phyloP scores from a whole-genome alignment of 1,140 invertebrate genomes.

The Calosoma granatense region DNA sequence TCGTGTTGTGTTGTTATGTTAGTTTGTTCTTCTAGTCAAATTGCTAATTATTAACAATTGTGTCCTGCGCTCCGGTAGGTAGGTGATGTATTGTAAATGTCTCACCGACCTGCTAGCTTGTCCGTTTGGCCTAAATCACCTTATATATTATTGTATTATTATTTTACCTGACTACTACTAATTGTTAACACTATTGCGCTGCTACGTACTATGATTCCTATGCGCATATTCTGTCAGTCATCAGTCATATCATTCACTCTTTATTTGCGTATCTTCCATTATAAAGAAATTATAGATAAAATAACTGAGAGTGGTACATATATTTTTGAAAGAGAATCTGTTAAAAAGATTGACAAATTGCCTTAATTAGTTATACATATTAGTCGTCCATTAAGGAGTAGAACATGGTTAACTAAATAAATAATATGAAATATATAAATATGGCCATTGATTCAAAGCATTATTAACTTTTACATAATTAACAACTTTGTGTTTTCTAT shows the following conservation, averaged over 20 bases:
- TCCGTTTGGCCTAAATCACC: constrained; percentile 1
- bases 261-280: neutral
- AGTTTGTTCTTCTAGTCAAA: constrained; percentile 7
- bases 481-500: constrained; percentile 2
- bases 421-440: neutral
- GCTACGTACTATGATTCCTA: too few relatives aligned
- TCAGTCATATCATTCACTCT: neutral
- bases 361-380: neutral
- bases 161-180: neutral
- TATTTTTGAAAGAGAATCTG: neutral
- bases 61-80: neutral
- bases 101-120: too few relatives aligned
- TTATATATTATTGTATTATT: neutral
- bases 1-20: neutral
- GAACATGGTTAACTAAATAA: constrained; percentile 6
- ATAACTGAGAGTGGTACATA: neutral
- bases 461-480: constrained; percentile 2
- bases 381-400: constrained; percentile 5
- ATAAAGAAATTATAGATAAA: neutral
- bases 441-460: constrained; percentile 5
- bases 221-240: neutral
- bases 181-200: neutral
- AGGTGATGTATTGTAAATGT: neutral
- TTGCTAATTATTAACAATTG: neutral
- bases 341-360: neutral